Conservation (phyloP, 2,888 invertebrate species). For the Electrophaes corylata region DNA sequence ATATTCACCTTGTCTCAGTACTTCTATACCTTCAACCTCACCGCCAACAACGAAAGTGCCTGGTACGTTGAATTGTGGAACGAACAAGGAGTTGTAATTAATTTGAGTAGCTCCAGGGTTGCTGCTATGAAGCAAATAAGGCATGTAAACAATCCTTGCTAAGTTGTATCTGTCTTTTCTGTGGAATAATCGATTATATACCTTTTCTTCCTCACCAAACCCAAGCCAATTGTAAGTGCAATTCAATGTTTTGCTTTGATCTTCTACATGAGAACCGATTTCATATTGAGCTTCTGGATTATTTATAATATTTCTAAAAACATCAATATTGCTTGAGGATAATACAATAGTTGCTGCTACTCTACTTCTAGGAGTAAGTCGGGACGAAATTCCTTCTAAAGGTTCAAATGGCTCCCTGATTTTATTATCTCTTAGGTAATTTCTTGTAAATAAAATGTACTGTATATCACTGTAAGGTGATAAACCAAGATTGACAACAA, state of each 20-base stretch:
- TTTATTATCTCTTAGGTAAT: slow-evolving; percentile 93
- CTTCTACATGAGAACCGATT: slow-evolving; percentile 96
- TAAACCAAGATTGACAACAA: slow-evolving; percentile 93
- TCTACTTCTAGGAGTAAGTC: slow-evolving; percentile 93
- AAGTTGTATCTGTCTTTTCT: slow-evolving; percentile 97
- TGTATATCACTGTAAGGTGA: slow-evolving; percentile 95
- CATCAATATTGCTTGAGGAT: slow-evolving; percentile 94
- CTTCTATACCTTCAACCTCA: slow-evolving; percentile 96
- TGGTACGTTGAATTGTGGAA: slow-evolving; percentile 90
- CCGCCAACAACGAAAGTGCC: slow-evolving; percentile 92
- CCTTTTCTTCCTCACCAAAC: slow-evolving; percentile 87
- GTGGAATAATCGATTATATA: slow-evolving; percentile 91
- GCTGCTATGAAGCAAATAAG: slow-evolving; percentile 94
- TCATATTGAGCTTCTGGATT: slow-evolving; percentile 97
- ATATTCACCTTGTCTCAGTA: slow-evolving; percentile 93
- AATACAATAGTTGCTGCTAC: slow-evolving; percentile 97
- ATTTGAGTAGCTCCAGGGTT: slow-evolving; percentile 94
- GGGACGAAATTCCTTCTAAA: slow-evolving; percentile 85
- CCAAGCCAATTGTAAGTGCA: slow-evolving; percentile 98
- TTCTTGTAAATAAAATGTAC: slow-evolving; percentile 92
- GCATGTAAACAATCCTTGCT: slow-evolving; percentile 95
- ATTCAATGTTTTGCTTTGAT: slow-evolving; percentile 96
- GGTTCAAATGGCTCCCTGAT: slow-evolving; percentile 93
- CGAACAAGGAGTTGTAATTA: slow-evolving; percentile 89
- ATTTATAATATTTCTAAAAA: slow-evolving; percentile 95